These are phyloP conservation scores for Noctua comes DNA, from an alignment of 2,888 invertebrate species.

Conservation along the genomic window DNA sequence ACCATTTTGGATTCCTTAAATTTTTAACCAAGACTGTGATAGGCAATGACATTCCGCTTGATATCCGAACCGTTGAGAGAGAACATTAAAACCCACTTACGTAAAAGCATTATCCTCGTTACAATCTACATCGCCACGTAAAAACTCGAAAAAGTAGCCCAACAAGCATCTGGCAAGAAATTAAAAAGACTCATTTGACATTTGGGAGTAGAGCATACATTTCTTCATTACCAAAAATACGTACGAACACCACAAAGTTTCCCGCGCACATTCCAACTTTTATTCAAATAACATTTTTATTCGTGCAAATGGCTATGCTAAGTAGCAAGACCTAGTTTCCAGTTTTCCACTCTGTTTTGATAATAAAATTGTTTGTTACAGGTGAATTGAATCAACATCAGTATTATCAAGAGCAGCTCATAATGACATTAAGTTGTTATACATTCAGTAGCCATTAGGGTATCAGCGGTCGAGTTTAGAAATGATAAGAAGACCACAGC, in stretches of 20 bases:
- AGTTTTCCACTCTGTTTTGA: conserved; percentile 34
- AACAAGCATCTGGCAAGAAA: conserved; percentile 21
- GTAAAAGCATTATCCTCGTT: conserved; percentile 45
- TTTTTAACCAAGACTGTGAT: neutral
- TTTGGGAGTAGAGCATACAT: conserved; percentile 38
- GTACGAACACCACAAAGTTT: conserved; percentile 46
- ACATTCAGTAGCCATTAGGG: conserved; percentile 79
- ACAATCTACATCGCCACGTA: conserved; percentile 14
- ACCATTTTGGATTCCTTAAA: conserved; percentile 15
- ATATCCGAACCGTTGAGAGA: conserved; percentile 26
- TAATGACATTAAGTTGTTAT: conserved; percentile 82
- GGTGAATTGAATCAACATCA: conserved; percentile 70
- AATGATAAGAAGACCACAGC: conserved; percentile 83
- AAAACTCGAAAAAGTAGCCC: conserved; percentile 30
- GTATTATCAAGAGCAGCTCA: conserved; percentile 73
- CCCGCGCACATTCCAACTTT: conserved; percentile 43
- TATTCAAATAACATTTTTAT: conserved; percentile 59
- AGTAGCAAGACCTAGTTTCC: conserved; percentile 52
- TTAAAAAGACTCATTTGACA: conserved; percentile 22
- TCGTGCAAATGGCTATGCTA: conserved; percentile 49
- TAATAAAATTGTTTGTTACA: conserved; percentile 72
- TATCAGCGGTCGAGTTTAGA: conserved; percentile 75
- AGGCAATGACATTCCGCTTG: conserved; percentile 13
- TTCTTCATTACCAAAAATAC: conserved; percentile 49
- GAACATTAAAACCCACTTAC: conserved; percentile 38